These are phyloP conservation scores for Isoperla grammatica DNA, from an alignment of 2,888 invertebrate species.

Conservation along the genomic window DNA sequence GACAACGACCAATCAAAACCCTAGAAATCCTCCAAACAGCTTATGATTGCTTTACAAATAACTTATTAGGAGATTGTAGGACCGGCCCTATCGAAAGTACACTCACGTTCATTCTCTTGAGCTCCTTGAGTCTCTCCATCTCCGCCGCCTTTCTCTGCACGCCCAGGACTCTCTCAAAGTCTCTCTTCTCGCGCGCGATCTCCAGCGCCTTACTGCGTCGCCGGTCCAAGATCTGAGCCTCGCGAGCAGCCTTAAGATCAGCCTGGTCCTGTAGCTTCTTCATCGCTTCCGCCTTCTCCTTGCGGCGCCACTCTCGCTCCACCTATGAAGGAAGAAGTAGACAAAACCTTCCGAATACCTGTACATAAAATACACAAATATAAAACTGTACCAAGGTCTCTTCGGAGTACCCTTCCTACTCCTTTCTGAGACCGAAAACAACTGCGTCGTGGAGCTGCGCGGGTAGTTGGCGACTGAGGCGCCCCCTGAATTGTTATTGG, in stretches of 20 bases:
- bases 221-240: slow-evolving; percentile 48
- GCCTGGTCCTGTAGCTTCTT: slow-evolving; percentile 51
- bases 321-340: slow-evolving; percentile 40
- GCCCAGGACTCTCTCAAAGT: slow-evolving; percentile 53
- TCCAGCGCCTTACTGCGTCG: slow-evolving; percentile 60
- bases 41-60: no score
- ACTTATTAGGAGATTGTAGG: no score
- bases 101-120: slow-evolving; percentile 24
- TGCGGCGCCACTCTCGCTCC: slow-evolving; percentile 62
- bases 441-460: no score
- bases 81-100: no score
- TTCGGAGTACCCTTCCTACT: no score
- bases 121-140: slow-evolving; percentile 23
- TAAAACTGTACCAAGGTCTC: neutral
- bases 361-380: no score
- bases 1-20: no score
- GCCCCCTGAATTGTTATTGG: no score
- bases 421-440: no score
- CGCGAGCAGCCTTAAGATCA: slow-evolving; percentile 49
- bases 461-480: no score
- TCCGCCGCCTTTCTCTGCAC: slow-evolving; percentile 46
- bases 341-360: neutral
- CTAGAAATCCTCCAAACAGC: no score
- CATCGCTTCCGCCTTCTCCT: slow-evolving; percentile 56
- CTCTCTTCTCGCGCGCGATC: slow-evolving; percentile 58